Conservation (phyloP, 1,140 invertebrate species). For the Schmidtea mediterranea region DNA sequence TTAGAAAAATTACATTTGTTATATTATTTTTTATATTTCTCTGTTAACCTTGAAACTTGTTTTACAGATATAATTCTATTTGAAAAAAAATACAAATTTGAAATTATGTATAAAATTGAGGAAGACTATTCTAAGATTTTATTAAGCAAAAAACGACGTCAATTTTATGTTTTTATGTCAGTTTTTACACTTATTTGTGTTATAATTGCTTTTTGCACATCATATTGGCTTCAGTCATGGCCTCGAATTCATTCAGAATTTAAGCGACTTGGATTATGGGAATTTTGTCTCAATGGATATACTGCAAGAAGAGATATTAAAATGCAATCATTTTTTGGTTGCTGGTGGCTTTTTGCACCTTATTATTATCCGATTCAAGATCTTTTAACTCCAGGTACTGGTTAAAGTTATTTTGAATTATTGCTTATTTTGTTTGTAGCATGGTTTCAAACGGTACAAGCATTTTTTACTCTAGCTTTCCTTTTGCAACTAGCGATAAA, state of each 20-base stretch:
- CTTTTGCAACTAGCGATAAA: slow-evolving; percentile 7
- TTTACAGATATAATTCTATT: too few relatives aligned
- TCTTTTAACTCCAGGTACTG: slow-evolving; percentile 51
- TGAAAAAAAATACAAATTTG: too few relatives aligned
- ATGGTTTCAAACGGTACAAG: slow-evolving; percentile 71
- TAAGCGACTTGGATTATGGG: slow-evolving; percentile 78
- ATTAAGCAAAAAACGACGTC: not conserved
- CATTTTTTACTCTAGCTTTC: slow-evolving; percentile 56
- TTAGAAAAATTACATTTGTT: too few relatives aligned
- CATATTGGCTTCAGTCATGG: slow-evolving; percentile 83
- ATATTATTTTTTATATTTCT: too few relatives aligned
- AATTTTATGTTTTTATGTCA: slow-evolving; percentile 2
- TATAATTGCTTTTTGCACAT: slow-evolving; percentile 59
- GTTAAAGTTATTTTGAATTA: not conserved
- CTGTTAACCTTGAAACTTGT: too few relatives aligned
- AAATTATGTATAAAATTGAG: too few relatives aligned
- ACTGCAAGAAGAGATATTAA: slow-evolving; percentile 67
- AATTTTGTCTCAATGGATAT: slow-evolving; percentile 74
- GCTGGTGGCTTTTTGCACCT: slow-evolving; percentile 65
- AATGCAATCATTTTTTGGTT: slow-evolving; percentile 59
- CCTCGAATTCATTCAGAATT: slow-evolving; percentile 60
- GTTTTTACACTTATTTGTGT: slow-evolving; percentile 27
- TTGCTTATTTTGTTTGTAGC: slow-evolving; percentile 33
- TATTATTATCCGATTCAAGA: slow-evolving; percentile 67
- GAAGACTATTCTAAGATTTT: too few relatives aligned